Base-by-base conservation (phyloP, 2,888 invertebrate genomes). In the Mythimna pallens region DNA sequence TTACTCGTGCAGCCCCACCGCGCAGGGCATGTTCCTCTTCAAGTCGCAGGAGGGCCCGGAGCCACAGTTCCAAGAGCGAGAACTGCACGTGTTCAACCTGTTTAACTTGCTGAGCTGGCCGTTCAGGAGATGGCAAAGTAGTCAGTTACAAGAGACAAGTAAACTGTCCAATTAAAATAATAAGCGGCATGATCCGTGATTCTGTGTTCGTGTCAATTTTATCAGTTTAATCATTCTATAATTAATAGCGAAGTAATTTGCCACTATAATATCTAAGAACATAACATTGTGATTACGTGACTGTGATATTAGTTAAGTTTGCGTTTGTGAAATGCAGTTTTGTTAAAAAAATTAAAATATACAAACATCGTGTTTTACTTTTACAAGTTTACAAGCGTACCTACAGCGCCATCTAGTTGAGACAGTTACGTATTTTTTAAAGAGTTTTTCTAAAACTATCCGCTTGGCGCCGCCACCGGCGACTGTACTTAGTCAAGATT, bases 11-110 rank as follows among this genome's bases (percentile, higher is more conserved):
- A 89, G 85, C 58, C 61, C 82, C 7, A 68, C 78, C 17, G 83
- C 88, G 0, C 77, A 87, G 0, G 95, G 95, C 0, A 88, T 95
- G 86, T 95, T 86, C 77, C 83, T 95, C n/a, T 91, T 93, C 81
- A 93, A 89, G 78, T 91, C 94, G 1, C 82, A 86, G 2, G 83
- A 77, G 14, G 10, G 52, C 10, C 25, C 12, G 0, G 64, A 73
- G 30, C 74, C 73, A 55, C 72, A 25, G 69, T 67, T 14, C 80
- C 47, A 86, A 5, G 73, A 76, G 36, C 36, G 7, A 70, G 82
- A 66, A 9, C 61, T 89, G 22, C 82, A 75, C 30, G 88, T 89
- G 17, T 91, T 91, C 65, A 92, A 92, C 75, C 91, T 92, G 1
- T 90, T 93, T 14, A 90, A 91, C 64, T 70, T 92, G 14, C 80